Evolutionary conservation across 2,113 vertebrate species (phyloP), one percentile per base, ranked within the genome.

Genomic region (Pelecanus crispus): DNA sequence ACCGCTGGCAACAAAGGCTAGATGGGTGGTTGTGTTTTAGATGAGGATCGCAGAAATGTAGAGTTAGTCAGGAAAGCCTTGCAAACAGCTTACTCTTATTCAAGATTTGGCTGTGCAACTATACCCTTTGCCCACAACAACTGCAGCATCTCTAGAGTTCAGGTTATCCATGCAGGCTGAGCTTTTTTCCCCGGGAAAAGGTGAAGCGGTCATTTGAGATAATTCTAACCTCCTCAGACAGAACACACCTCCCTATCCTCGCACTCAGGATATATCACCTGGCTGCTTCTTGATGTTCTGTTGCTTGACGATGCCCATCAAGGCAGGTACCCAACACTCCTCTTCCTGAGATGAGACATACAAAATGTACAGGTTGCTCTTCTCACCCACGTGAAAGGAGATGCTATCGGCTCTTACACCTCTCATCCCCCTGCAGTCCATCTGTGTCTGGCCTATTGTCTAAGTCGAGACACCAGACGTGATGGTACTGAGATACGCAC

Each of bases 161-260:
- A 44, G 26, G 17, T 31, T 44, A 55, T 19, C 17, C 38, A 11
- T 0, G 1, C 1, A 70, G 11, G 7, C 44, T 14, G 17, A 38
- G 70, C 28, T 9, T 22, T 8, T 47, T 45, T 29, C 13, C 40
- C 56, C 50, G 28, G 52, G 50, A 75, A 85, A 92, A 26, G 61
- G n/a, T n/a, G 22, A 81, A 75, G 44, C 0, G 2, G 56, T 65
- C 24, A 26, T 38, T 14, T 0, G 8, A 70, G 31, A 42, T 29
- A 11, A 42, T 36, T 81, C 55, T 53, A 66, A 38, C 45, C 24
- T 42, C 45, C n/a, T 42, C n/a, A 85, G 53, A 32, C 34, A 34
- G 16, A 40, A 18, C n/a, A 47, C 31, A 13, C 25, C 26, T 42
- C 20, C 50, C 16, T 19, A 19, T 53, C 22, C 31, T 40, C 24